Percentiles rank a stretch among this genome's conserved stretches.
Evolutionary conservation across 2,888 invertebrate species (phyloP).

Genomic region (Deroplatys truncata): DNA sequence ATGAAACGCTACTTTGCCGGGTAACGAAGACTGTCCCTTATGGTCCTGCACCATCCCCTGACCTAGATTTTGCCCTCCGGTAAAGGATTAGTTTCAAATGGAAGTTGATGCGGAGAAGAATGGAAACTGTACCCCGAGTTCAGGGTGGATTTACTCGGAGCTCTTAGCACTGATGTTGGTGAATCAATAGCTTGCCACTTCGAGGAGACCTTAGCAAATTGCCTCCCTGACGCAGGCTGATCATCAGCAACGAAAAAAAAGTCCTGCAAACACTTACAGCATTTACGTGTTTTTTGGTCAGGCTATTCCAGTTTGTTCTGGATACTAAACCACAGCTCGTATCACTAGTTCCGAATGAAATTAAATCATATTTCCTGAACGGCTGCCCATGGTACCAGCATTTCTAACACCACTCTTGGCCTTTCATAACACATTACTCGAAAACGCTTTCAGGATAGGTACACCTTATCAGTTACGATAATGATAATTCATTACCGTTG

Average conservation of each 20-base stretch:
- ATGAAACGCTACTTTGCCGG: not conserved
- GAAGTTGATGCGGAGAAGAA: slow-evolving; percentile 9
- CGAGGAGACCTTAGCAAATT: not conserved
- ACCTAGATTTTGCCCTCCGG: not conserved
- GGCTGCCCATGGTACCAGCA: no score
- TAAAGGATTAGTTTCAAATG: slow-evolving; percentile 12
- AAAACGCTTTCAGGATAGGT: no score
- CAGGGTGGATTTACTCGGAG: not conserved
- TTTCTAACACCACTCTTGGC: no score
- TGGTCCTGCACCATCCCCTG: not conserved
- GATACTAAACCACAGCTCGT: no score
- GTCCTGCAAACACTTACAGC: not conserved
- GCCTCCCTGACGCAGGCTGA: not conserved
- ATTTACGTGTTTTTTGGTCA: not conserved
- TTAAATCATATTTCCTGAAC: no score
- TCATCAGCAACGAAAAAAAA: not conserved
- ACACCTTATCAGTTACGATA: no score
- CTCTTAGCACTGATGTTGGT: not conserved
- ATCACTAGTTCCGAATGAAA: no score
- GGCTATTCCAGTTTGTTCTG: no score
- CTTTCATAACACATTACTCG: no score
- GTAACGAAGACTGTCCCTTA: not conserved
- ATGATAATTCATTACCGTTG: no score
- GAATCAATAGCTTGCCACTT: not conserved
- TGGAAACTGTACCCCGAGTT: not conserved